Conservation (phyloP, 2,113 vertebrate genomes). For the Desmodus rotundus region DNA sequence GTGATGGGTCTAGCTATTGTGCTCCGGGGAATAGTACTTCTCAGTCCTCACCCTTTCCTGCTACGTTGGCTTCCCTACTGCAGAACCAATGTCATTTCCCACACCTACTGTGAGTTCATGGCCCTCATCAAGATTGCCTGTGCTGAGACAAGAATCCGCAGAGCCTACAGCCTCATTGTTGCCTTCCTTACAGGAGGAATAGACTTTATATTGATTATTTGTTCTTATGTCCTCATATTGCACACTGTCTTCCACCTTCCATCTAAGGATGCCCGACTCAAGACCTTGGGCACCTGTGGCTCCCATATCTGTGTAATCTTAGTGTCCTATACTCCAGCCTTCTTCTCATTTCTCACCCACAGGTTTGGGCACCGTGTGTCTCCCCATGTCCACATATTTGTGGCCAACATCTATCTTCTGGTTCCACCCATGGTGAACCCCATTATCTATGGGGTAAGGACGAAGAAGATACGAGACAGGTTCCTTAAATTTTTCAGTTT, state of each 20-base stretch:
- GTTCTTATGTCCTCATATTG: conserved; percentile 68
- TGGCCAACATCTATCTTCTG: conserved; percentile 70
- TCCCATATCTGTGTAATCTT: conserved; percentile 70
- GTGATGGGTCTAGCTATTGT: background rate
- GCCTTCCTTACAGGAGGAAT: conserved; percentile 60
- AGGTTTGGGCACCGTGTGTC: conserved; percentile 54
- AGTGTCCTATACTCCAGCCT: conserved; percentile 52
- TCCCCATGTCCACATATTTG: conserved; percentile 56
- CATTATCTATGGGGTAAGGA: conserved; percentile 60
- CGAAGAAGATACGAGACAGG: conserved; percentile 34
- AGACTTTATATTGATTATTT: conserved; percentile 63
- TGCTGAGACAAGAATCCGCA: conserved; percentile 51
- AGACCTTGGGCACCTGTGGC: conserved; percentile 67
- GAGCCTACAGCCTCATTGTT: conserved; percentile 61
- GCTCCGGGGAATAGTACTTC: conserved; percentile 29
- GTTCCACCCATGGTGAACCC: conserved; percentile 63
- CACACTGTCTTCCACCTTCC: conserved; percentile 58
- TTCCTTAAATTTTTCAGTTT: conserved; percentile 23
- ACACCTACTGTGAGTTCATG: conserved; percentile 64
- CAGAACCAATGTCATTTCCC: conserved; percentile 38
- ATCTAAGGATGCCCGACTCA: conserved; percentile 54
- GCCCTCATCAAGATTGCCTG: conserved; percentile 64
- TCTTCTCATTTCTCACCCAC: conserved; percentile 72
- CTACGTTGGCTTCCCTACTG: conserved; percentile 63
- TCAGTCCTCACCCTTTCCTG: conserved; percentile 51